These are phyloP conservation scores for Campylomormyrus tamandua DNA, from an alignment of 2,113 vertebrate genomes.

Conservation along the genomic window DNA sequence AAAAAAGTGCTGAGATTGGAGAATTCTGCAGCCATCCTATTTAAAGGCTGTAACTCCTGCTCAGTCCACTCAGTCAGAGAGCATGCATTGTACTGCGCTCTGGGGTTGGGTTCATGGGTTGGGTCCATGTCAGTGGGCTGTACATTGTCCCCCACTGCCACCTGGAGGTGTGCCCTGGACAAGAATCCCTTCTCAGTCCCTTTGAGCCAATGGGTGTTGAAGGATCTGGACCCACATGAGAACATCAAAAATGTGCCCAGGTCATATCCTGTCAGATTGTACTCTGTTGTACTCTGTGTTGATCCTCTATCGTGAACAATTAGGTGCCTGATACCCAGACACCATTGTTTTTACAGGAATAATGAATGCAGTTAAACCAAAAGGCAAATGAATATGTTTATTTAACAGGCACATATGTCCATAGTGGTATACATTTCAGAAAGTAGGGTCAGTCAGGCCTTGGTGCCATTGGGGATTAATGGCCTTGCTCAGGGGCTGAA, in stretches of 20 bases:
- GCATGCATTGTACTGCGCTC: background rate
- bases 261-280: background rate
- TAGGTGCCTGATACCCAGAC: background rate
- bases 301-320: background rate
- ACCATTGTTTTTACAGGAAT: background rate
- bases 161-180: background rate
- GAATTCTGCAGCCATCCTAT: constrained; percentile 28
- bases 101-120: background rate
- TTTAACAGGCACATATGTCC: background rate
- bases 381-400: background rate
- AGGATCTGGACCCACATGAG: background rate
- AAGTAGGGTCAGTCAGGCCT: background rate
- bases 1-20: constrained; percentile 32
- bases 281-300: background rate
- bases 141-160: background rate
- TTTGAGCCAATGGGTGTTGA: background rate
- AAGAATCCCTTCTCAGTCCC: background rate
- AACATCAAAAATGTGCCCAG: background rate
- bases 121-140: background rate
- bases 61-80: background rate
- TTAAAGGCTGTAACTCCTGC: constrained; percentile 19
- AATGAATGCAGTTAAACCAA: background rate
- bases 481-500: background rate
- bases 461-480: background rate
- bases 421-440: background rate